phyloP scores from a whole-genome alignment of 2,888 invertebrate species.

The Cheilosia urbana region DNA sequence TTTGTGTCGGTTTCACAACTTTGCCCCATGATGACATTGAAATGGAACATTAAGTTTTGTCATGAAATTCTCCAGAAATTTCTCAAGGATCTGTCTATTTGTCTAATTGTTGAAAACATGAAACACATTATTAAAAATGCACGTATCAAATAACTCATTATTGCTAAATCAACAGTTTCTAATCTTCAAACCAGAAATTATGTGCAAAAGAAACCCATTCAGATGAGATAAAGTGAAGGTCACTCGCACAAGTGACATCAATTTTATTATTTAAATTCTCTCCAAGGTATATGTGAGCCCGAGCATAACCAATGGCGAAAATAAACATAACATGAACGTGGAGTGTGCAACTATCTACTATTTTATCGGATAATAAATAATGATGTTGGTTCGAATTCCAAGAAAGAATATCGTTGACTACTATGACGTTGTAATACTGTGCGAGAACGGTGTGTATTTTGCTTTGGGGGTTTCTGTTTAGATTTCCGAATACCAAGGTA shows the following conservation, averaged over 20 bases:
- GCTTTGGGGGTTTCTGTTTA: slow-evolving; percentile 8
- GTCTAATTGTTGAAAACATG: slow-evolving; percentile 6
- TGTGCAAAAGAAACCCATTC: slow-evolving; percentile 36
- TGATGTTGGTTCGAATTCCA: background rate
- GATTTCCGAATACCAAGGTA: background rate
- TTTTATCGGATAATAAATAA: slow-evolving; percentile 31
- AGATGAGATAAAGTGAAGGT: slow-evolving; percentile 21
- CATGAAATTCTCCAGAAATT: background rate
- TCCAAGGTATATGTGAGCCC: slow-evolving; percentile 18
- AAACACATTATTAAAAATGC: slow-evolving; percentile 45
- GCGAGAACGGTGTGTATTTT: background rate
- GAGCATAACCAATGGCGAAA: slow-evolving; percentile 25
- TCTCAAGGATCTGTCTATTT: slow-evolving; percentile 7
- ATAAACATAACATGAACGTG: background rate
- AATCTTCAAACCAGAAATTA: slow-evolving; percentile 37
- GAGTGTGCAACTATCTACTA: background rate
- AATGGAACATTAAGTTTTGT: background rate
- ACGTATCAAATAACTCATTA: slow-evolving; percentile 35
- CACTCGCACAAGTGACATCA: slow-evolving; percentile 33
- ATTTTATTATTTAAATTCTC: slow-evolving; percentile 40
- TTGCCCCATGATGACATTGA: slow-evolving; percentile 1
- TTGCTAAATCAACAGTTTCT: slow-evolving; percentile 37
- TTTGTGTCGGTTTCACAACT: background rate
- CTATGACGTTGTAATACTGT: background rate
- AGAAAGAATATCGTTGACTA: background rate